Percentiles rank a stretch among this genome's conserved stretches.
phyloP scores from a whole-genome alignment of 2,797 vertebrate species.

The Cercopithecus neglectus region DNA sequence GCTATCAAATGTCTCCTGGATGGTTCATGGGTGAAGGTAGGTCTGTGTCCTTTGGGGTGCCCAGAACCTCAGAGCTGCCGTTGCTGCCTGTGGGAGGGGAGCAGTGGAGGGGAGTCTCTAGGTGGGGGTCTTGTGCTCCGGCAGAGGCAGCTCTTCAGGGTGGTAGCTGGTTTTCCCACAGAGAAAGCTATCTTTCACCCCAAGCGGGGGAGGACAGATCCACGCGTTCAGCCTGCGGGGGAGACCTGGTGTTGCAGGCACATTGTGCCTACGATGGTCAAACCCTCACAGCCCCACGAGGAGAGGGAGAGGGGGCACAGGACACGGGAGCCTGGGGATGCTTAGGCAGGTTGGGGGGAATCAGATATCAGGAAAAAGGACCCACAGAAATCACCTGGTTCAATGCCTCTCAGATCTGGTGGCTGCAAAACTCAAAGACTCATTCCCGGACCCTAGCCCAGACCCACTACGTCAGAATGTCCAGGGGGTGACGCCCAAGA shows the following conservation, averaged over 20 bases:
- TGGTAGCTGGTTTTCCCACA: neutral
- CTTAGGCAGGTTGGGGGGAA: neutral
- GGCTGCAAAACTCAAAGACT: neutral
- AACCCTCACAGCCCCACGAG: neutral
- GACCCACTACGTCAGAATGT: neutral
- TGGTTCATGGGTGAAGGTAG: neutral
- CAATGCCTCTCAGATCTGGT: neutral
- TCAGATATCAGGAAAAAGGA: neutral
- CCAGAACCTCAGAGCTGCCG: neutral
- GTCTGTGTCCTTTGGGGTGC: neutral
- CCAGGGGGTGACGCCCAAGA: neutral
- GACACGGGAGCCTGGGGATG: accelerated
- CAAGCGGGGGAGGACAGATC: neutral
- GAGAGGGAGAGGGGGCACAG: neutral
- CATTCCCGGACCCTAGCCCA: neutral
- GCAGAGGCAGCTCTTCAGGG: neutral
- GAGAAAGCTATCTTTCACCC: neutral
- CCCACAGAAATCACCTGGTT: neutral
- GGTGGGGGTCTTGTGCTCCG: neutral
- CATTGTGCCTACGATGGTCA: neutral
- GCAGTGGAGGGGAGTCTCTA: neutral
- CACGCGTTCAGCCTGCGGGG: accelerated
- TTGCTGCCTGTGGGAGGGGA: accelerated
- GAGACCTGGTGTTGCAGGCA: neutral
- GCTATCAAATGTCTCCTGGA: accelerated